Conservation (phyloP, 1,140 invertebrate species). For the Drosophila ambigua region DNA sequence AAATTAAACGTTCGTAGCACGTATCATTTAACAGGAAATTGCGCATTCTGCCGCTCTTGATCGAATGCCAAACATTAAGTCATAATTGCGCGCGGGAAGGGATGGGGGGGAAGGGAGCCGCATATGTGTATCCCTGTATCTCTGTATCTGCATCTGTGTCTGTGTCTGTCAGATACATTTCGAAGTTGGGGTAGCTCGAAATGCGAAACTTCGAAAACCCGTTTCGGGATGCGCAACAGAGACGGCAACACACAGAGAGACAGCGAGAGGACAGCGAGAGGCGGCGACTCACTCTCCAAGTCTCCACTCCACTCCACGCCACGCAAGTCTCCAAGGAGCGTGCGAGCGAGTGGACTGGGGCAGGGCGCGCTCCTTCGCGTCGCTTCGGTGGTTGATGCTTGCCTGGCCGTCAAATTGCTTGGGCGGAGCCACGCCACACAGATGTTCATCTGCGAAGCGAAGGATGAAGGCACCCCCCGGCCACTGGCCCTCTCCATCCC, state of each 20-base stretch:
- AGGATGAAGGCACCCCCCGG: not conserved
- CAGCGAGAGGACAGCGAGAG: slow-evolving; percentile 1
- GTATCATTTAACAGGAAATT: slow-evolving; percentile 82
- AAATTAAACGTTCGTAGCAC: slow-evolving; percentile 70
- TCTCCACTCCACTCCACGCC: slow-evolving; percentile 9
- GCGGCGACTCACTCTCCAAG: slow-evolving; percentile 10
- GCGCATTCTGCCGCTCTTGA: slow-evolving; percentile 53
- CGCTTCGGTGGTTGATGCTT: slow-evolving; percentile 18
- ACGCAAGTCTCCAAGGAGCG: slow-evolving; percentile 34
- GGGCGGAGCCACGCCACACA: slow-evolving; percentile 40
- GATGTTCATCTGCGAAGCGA: slow-evolving; percentile 23
- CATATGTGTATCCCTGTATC: too few species aligned
- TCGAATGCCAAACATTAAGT: slow-evolving; percentile 61
- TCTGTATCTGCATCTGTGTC: not conserved
- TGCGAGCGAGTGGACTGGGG: not conserved
- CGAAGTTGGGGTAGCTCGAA: slow-evolving; percentile 64
- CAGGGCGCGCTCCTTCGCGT: not conserved
- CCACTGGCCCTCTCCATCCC: too few species aligned
- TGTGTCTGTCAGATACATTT: slow-evolving; percentile 75
- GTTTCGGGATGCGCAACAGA: slow-evolving; percentile 39
- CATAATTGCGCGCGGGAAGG: slow-evolving; percentile 35
- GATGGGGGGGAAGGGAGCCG: too few species aligned
- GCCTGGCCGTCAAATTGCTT: slow-evolving; percentile 2
- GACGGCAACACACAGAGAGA: slow-evolving; percentile 3
- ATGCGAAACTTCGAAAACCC: slow-evolving; percentile 73